phyloP scores from a whole-genome alignment of 1,140 invertebrate species.

The Solenopsis invicta region DNA sequence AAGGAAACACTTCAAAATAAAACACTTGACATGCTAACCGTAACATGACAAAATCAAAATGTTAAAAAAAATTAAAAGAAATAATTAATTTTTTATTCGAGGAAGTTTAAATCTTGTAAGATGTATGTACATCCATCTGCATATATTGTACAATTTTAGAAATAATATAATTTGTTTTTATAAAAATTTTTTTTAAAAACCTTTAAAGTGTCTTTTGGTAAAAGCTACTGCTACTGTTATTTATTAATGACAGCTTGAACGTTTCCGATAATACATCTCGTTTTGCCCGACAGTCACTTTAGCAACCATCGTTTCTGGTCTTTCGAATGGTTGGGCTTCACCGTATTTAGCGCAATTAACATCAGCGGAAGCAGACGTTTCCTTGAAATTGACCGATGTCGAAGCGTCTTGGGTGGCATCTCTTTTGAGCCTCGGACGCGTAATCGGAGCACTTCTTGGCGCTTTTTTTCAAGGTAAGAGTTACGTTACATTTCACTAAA shows the following conservation, averaged over 20 bases:
- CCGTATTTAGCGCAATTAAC: constrained; percentile 84
- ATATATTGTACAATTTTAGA: too few species aligned
- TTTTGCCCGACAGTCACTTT: constrained; percentile 78
- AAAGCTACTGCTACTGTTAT: not conserved
- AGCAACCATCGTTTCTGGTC: constrained; percentile 79
- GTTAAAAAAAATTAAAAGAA: too few species aligned
- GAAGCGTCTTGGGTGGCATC: constrained; percentile 85
- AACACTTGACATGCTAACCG: too few species aligned
- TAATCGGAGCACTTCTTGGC: constrained; percentile 80
- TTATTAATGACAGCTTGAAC: not conserved
- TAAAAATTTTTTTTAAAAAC: too few species aligned
- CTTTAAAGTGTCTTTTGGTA: not conserved
- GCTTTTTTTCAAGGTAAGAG: constrained; percentile 82
- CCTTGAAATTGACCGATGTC: constrained; percentile 77
- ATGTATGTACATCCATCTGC: too few species aligned
- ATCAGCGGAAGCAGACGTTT: constrained; percentile 69
- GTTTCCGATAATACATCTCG: not conserved
- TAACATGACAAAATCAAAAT: too few species aligned
- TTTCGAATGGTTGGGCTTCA: constrained; percentile 85
- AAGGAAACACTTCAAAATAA: too few species aligned
- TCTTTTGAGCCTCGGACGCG: constrained; percentile 83
- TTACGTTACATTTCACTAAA: not conserved
- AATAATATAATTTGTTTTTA: too few species aligned
- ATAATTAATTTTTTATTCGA: too few species aligned
- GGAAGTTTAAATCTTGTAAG: too few species aligned